Base-by-base conservation (phyloP, 2,888 invertebrate species). In the Coenonympha glycerion region DNA sequence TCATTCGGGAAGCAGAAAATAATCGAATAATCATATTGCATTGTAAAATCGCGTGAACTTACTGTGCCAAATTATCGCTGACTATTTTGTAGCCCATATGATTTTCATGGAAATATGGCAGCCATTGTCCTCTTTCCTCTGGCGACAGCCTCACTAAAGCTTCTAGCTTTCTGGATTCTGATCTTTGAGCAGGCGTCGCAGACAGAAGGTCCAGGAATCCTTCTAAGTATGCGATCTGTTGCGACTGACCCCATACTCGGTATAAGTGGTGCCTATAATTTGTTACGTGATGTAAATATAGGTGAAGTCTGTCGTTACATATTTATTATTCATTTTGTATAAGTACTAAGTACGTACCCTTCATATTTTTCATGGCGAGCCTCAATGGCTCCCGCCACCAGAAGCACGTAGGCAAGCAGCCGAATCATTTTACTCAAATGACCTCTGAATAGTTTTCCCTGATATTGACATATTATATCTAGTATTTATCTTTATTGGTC, bases 331-430 rank as follows among this genome's bases (percentile, higher is more conserved):
- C n/a, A n/a, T n/a, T n/a, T n/a, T n/a, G n/a, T n/a, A n/a, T n/a
- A n/a, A n/a, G 11, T 4, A 13, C 78, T n/a, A n/a, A n/a, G 11
- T 4, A 13, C 78, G 70, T 65, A 84, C 85, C 82, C 81, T 63
- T 86, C 85, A 76, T 86, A 84, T 72, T 79, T 73, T 36, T 84
- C 80, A 58, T 84, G 85, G 41, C 69, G 65, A 21, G 71, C 80
- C 19, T 76, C 66, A 5, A 66, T 77, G 3, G 67, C 59, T 13
- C 65, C 68, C 24, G 63, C 64, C 8, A 73, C 55, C 41, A 81
- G 52, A 6, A 80, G 56, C 16, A 76, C 59, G 56, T 60, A 71
- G 30, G 71, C 58, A 58, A 73, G 63, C 54, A 71, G 52, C 40
- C 73, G 69, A 53, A 57, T 60, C 82, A 82, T 82, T 52, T 61